These are phyloP conservation scores for Thelaira solivaga DNA, from an alignment of 2,888 invertebrate genomes.

Conservation along the genomic window DNA sequence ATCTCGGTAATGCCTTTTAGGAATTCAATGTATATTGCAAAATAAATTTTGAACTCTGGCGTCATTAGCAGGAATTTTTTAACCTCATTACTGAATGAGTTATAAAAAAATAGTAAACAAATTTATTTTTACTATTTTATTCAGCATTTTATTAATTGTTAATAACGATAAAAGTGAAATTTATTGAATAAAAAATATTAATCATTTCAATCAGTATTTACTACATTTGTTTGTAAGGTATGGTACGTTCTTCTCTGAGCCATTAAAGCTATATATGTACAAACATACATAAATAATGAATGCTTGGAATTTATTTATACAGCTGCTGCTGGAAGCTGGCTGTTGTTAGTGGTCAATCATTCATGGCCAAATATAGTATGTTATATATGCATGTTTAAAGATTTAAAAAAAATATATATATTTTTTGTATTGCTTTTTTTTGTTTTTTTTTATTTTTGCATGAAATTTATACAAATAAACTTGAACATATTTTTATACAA, in stretches of 20 bases:
- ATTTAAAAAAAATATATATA: constrained; percentile 7
- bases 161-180: constrained; percentile 22
- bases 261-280: constrained; percentile 21
- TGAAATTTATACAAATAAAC: constrained; percentile 28
- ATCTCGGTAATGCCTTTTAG: too few species aligned
- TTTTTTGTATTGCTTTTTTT: too few species aligned
- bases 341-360: constrained; percentile 56
- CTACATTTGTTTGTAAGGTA: constrained; percentile 19
- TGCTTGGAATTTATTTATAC: constrained; percentile 33
- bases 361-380: constrained; percentile 48
- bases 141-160: not conserved
- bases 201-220: constrained; percentile 40
- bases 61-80: not conserved
- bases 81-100: constrained; percentile 18
- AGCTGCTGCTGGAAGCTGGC: constrained; percentile 32
- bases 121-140: not conserved
- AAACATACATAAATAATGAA: constrained; percentile 36
- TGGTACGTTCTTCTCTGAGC: constrained; percentile 3
- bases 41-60: not conserved
- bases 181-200: constrained; percentile 32
- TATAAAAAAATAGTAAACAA: constrained; percentile 10
- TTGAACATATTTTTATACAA: constrained; percentile 3
- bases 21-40: too few species aligned
- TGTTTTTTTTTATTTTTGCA: constrained; percentile 30
- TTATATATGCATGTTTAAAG: constrained; percentile 45